Evolutionary conservation across 2,888 invertebrate genomes (phyloP), one percentile per base, ranked within the genome.

Genomic region (Andrena minutula): DNA sequence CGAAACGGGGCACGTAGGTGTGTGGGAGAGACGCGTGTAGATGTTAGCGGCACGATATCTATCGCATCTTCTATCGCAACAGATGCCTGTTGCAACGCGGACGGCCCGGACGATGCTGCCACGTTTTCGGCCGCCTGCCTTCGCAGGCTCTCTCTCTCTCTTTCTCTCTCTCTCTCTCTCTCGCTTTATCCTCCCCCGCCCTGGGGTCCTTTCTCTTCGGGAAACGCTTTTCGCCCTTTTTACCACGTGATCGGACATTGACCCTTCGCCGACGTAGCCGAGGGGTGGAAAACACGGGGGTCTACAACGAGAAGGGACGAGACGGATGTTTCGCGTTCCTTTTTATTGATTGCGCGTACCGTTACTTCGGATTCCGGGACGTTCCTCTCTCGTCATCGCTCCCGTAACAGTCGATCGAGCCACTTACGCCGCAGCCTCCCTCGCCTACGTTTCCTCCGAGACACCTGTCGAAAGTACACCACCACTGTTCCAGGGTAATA

Each of bases 1-100:
- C 12, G 53, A 23, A 26, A 64, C 23, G 16, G 41, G 20, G 41
- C 28, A 63, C 41, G 66, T 12, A 41, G n/a, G 56, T 35, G 66
- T 41, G 73, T 64, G 58, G 35, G 60, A 58, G 71, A 79, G 83
- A 86, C 86, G 82, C 86, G 87, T 88, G 83, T 75, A 86, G 65
- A 84, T 61, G 75, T 58, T 85, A 76, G 85, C 79, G 53, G 58
- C 41, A 41, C 80, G 79, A 85, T 90, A 92, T 92, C 92, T 90
- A 91, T 91, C 90, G 91, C 74, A 86, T 89, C 90, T 89, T 90
- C 90, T 90, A 90, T 92, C 89, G 92, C 93, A 92, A 92, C 91
- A 92, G 93, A 92, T 92, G 93, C 92, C 93, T 93, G 93, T 93
- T 93, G 93, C 93, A 92, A 93, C 92, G 92, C 41, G 41, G 41